Evolutionary conservation across 64 coral and sea anemone species (phyloP).

Genomic region (Hydrozoanthus tunicans): DNA sequence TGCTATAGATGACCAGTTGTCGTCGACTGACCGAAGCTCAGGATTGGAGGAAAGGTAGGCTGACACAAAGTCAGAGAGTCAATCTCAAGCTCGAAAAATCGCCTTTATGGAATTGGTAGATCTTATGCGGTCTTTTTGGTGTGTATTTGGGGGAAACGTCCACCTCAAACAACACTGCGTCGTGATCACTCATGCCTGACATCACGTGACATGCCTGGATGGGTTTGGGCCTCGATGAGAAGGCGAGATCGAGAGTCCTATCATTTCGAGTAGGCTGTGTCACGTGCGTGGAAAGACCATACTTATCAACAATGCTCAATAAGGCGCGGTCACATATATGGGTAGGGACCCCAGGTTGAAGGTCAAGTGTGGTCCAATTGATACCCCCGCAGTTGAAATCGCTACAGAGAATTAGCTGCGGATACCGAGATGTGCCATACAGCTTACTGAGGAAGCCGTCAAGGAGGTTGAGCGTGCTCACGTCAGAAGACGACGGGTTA

Average conservation of each 20-base stretch:
- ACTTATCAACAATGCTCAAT: conserved; percentile 22
- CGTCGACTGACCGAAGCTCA: not conserved
- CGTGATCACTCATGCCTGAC: not conserved
- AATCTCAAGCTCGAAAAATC: not conserved
- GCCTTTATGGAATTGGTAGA: not conserved
- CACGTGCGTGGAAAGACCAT: conserved; percentile 11
- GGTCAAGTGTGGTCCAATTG: conserved; percentile 1
- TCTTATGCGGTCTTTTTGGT: not conserved
- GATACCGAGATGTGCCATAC: not conserved
- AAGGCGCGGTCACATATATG: not conserved
- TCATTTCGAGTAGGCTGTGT: not conserved
- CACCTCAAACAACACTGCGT: not conserved
- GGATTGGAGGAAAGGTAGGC: not conserved
- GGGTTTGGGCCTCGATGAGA: not conserved
- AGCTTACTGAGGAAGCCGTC: conserved; percentile 20
- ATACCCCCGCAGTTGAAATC: conserved; percentile 22
- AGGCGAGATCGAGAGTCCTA: not conserved
- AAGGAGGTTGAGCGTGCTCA: not conserved
- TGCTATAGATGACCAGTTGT: not conserved
- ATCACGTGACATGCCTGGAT: not conserved
- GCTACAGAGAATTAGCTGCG: conserved; percentile 2
- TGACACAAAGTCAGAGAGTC: not conserved
- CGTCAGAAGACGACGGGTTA: not conserved
- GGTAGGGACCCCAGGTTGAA: not conserved
- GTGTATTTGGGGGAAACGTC: not conserved